Conservation (phyloP, 2,797 vertebrate species). For the Alectoris magna region DNA sequence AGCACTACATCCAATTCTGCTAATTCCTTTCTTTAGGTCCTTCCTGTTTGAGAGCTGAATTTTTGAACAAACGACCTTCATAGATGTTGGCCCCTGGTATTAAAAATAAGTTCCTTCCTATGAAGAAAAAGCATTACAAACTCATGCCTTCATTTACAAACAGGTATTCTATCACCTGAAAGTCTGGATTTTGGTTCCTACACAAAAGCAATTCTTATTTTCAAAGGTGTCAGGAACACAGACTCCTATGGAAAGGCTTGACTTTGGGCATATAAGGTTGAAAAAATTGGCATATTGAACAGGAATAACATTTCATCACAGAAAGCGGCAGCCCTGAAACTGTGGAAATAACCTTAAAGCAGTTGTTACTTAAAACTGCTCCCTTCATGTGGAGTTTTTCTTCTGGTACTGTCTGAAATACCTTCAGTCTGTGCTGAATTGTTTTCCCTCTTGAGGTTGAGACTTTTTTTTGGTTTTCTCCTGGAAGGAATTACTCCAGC, state of each 20-base stretch:
- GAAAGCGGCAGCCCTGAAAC: neutral
- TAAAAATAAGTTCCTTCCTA: slow-evolving; percentile 14
- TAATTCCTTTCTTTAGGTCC: slow-evolving; percentile 62
- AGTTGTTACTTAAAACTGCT: neutral
- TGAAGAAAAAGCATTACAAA: neutral
- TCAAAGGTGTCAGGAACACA: neutral
- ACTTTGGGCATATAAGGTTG: neutral
- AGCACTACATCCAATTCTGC: slow-evolving; percentile 34
- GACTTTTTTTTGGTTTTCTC: neutral
- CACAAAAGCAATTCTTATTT: neutral
- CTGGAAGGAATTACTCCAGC: slow-evolving; percentile 5
- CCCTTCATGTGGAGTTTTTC: neutral
- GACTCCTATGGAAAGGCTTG: neutral
- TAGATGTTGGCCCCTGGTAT: neutral
- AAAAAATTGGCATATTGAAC: neutral
- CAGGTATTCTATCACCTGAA: slow-evolving; percentile 3
- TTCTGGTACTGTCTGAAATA: neutral
- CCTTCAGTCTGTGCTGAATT: neutral
- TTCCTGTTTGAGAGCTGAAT: slow-evolving; percentile 45
- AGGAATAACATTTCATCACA: neutral
- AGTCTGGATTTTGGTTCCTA: neutral
- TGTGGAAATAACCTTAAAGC: neutral
- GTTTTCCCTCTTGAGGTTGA: neutral
- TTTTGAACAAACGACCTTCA: slow-evolving; percentile 23
- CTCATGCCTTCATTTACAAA: neutral